Evolutionary conservation across 2,888 invertebrate genomes (phyloP).

Genomic region (Sphaeridia pumilis): DNA sequence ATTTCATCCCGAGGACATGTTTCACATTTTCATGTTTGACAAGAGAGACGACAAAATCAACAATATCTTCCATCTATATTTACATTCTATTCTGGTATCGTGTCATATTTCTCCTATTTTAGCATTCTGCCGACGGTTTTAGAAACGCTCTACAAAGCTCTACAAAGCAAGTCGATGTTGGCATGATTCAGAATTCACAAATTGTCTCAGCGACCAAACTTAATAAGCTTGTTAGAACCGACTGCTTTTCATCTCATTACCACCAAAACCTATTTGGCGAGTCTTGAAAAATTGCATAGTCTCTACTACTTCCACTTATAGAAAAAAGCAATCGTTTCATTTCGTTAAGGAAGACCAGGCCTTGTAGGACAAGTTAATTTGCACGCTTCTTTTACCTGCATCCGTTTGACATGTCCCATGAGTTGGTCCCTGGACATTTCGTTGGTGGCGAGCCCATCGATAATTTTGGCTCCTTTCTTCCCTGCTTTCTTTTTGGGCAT

Average conservation of each 20-base stretch:
- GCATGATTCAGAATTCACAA: too few relatives aligned
- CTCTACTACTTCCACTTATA: background rate
- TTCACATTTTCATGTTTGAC: constrained; percentile 12
- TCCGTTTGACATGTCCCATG: constrained; percentile 70
- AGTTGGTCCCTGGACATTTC: constrained; percentile 88
- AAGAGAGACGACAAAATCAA: constrained; percentile 11
- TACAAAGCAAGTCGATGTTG: too few relatives aligned
- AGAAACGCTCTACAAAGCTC: too few relatives aligned
- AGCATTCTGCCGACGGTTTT: constrained; percentile 6
- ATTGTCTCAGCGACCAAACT: too few relatives aligned
- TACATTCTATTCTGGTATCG: too few relatives aligned
- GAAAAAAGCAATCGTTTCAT: background rate
- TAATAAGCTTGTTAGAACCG: too few relatives aligned
- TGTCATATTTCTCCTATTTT: too few relatives aligned
- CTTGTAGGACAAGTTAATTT: background rate
- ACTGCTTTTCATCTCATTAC: too few relatives aligned
- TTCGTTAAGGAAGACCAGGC: background rate
- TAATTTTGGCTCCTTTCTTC: constrained; percentile 37
- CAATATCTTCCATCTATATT: too few relatives aligned
- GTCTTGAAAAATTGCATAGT: too few relatives aligned
- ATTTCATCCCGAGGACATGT: constrained; percentile 15
- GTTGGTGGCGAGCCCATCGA: constrained; percentile 84
- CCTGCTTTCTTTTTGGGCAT: constrained; percentile 38
- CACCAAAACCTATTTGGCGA: too few relatives aligned
- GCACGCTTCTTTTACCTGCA: constrained; percentile 50